A percentile compares a stretch with the other conserved stretches of the same genome.
phyloP scores from a whole-genome alignment of 2,888 invertebrate species.

The Catocala sponsa region DNA sequence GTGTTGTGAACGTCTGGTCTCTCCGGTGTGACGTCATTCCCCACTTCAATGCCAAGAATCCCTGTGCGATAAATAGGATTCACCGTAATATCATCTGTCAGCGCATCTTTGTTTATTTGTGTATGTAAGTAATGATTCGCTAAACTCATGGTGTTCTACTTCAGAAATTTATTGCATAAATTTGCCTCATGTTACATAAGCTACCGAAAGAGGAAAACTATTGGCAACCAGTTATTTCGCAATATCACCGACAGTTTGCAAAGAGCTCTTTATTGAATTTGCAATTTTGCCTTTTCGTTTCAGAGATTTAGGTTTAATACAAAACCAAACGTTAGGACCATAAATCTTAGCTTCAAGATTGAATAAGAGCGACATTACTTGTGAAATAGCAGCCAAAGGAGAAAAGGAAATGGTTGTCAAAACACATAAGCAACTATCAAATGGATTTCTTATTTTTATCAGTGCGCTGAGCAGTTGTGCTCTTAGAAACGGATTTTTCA shows the following conservation, averaged over 20 bases:
- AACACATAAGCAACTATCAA: background rate
- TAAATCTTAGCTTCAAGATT: background rate
- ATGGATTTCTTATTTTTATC: background rate
- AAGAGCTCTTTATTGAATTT: background rate
- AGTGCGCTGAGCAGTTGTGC: background rate
- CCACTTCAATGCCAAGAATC: slow-evolving; percentile 55
- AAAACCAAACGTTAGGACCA: background rate
- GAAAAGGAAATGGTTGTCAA: too few species aligned
- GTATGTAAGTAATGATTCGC: slow-evolving; percentile 7
- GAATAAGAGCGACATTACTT: too few species aligned
- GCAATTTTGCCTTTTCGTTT: background rate
- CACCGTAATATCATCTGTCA: slow-evolving; percentile 28
- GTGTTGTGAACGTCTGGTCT: slow-evolving; percentile 20
- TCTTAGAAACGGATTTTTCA: slow-evolving; percentile 8
- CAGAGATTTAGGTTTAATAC: background rate
- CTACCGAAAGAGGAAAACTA: slow-evolving; percentile 5
- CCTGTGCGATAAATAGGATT: slow-evolving; percentile 34
- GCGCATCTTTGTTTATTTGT: slow-evolving; percentile 27
- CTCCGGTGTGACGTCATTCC: slow-evolving; percentile 46
- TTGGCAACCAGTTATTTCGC: background rate
- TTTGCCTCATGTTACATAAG: slow-evolving; percentile 14
- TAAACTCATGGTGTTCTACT: slow-evolving; percentile 25
- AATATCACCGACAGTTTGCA: background rate
- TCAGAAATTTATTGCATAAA: slow-evolving; percentile 8
- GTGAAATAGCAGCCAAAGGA: too few species aligned